Evolutionary conservation across 2,113 vertebrate species (phyloP), one percentile per base, ranked within the genome.

Genomic region (Archilochus colubris): DNA sequence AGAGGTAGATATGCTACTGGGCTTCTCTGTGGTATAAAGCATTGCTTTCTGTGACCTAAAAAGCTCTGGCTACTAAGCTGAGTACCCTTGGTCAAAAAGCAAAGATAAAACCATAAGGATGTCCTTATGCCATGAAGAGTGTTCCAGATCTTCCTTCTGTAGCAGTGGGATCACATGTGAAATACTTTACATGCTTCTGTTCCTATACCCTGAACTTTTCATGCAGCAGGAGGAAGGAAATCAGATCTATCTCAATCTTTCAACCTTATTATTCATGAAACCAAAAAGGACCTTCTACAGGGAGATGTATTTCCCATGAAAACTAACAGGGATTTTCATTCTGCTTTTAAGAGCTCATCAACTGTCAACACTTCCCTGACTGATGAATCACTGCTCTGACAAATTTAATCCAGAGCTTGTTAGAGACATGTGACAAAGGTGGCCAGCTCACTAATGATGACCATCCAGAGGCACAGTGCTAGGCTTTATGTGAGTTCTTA

Each of bases 381-480:
- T 72, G 89, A 91, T 94, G 95, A 97, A 93, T 97, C 96, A 97
- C 27, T 20, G 24, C 82, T 91, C 92, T 91, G 91, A 95, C 72
- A 95, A 93, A 86, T 51, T 76, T 68, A 91, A 93, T 74, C 93
- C 86, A 90, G 64, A 18, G 59, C 62, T 73, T 79, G 55, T 72
- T 76, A 83, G 51, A 80, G 92, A 92, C 50, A 46, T 25, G 62
- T 12, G 51, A 94, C 86, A 82, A 84, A 88, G 44, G n/a, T 83
- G 76, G 92, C 95, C 94, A 89, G 62, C 46, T 82, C 74, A 59
- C 57, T 84, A 68, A 74, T 1, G 40, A 91, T 25, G 46, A 63
- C 79, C 38, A 50, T 69, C 67, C 89, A 94, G 76, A 74, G 83
- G 40, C 89, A 77, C 57, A 90, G 80, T 17, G 43, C 51, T 8